Base-by-base conservation (phyloP, 1,140 invertebrate genomes). In the Aphelinus certus region DNA sequence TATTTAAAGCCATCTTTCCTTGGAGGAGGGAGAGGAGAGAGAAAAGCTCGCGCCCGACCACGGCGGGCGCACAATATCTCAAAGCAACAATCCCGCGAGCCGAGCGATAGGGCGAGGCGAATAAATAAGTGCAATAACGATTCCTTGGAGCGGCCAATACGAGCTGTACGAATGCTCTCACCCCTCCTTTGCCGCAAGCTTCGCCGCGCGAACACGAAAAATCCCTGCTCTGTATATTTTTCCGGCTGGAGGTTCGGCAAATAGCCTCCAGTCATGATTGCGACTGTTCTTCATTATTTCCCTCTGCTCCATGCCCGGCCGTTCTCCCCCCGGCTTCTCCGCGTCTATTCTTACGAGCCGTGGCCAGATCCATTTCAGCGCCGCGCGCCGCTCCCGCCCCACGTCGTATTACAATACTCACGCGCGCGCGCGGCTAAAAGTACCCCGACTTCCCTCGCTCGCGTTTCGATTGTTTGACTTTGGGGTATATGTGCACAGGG, bases 71-170 rank as follows among this genome's bases (percentile, higher is more conserved):
- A 6, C 51, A 48, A 64, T 64, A 64, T 64, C 62, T 64, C 62
- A 64, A 48, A 64, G 48, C 62, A n/a, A 49, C 7, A 49, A 64
- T 47, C 62, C 47, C 48, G 62, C 45, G 26, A 26, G 51, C 51
- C 51, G 26, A 26, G 26, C 51, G 62, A 47, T 64, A 9, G 66
- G 56, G 4, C 60, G 60, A 45, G 3, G 60, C 3, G 45, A 71
- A 62, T 53, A 71, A 71, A 71, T 71, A 71, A 43, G 51, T 63
- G 60, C 58, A 71, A 71, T 71, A 71, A 56, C 70, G 70, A 63
- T 71, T 71, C 43, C 68, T 61, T 71, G 7, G 56, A 47, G 48
- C 49, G n/a, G 3, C 47, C 3, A 47, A 56, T 45, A 66, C 7
- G 3, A 7, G 2, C 58, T 2, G 45, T 46, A 5, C 46, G 47